These are phyloP conservation scores for Leucoraja erinaceus DNA, from an alignment of 2,113 vertebrate species.

Conservation along the genomic window DNA sequence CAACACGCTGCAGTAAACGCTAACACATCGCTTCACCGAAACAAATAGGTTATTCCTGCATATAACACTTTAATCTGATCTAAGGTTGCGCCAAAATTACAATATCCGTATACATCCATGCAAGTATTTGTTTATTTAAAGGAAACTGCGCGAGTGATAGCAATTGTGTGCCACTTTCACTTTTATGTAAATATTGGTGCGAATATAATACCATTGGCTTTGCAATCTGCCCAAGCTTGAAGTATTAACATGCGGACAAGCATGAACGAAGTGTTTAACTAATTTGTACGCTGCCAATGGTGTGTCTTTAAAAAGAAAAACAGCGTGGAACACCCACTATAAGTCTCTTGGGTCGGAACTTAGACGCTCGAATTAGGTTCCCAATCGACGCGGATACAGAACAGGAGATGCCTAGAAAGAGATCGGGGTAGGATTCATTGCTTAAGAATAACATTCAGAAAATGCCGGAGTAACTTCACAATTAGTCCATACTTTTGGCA, in stretches of 20 bases:
- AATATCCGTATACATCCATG: background rate
- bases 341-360: background rate
- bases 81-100: too few species aligned
- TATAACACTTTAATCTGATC: background rate
- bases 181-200: background rate
- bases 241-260: background rate
- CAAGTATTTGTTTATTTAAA: background rate
- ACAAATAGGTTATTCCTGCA: background rate
- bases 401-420: background rate
- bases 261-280: background rate
- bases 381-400: background rate
- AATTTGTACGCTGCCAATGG: background rate
- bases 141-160: background rate
- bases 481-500: background rate
- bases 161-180: background rate
- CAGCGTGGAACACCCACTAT: background rate
- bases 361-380: background rate
- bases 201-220: background rate
- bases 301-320: too few species aligned
- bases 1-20: background rate
- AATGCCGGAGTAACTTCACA: background rate
- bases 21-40: background rate
- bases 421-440: background rate
- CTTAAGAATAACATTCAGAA: background rate
- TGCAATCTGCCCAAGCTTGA: background rate